Conservation (phyloP, 1,140 invertebrate species). For the Plutomurus gul region DNA sequence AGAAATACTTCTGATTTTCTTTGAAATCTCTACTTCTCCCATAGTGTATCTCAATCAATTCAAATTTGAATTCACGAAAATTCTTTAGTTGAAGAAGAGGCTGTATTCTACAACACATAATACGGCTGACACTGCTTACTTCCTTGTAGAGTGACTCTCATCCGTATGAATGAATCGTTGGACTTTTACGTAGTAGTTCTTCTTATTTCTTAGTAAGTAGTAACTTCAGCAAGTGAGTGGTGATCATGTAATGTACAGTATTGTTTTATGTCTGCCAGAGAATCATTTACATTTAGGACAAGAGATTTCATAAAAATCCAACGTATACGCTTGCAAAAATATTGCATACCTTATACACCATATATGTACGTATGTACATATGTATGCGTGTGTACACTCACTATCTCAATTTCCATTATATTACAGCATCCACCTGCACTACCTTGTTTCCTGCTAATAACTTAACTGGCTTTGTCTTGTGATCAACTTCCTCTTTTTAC, state of each 20-base stretch:
- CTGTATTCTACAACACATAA: neutral
- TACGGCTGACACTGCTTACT: neutral
- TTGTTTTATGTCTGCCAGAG: no score
- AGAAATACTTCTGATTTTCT: constrained; percentile 18
- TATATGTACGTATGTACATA: neutral
- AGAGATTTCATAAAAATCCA: neutral
- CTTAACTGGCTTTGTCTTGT: no score
- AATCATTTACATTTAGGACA: constrained; percentile 1
- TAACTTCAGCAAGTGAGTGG: no score
- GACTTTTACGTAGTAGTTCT: no score
- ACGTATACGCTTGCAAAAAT: neutral
- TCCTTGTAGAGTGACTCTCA: no score
- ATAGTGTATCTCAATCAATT: neutral
- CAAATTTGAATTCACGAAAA: neutral
- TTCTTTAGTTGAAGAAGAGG: neutral
- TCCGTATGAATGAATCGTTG: no score
- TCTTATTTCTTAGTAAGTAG: no score
- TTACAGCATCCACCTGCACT: no score
- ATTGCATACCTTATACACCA: neutral
- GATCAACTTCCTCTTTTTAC: constrained; percentile 14
- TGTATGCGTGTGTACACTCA: no score
- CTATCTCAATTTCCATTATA: no score
- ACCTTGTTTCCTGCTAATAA: no score
- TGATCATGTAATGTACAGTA: no score
- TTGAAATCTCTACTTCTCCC: neutral